phyloP scores from a whole-genome alignment of 2,888 invertebrate species.

The Ichneumoninae sp. region DNA sequence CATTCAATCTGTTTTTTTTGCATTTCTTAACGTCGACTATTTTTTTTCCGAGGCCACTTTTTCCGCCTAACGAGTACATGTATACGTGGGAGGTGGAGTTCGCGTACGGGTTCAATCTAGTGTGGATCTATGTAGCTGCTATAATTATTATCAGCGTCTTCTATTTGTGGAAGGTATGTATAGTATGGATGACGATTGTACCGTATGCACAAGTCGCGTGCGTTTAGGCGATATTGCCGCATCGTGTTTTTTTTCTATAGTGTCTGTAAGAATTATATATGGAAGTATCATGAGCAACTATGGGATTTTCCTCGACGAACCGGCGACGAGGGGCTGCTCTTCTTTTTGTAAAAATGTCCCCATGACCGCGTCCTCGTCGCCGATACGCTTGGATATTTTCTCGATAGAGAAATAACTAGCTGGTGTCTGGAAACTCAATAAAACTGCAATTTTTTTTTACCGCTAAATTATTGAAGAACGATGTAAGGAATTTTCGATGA shows the following conservation, averaged over 20 bases:
- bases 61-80: conserved; percentile 2
- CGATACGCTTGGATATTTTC: conserved; percentile 21
- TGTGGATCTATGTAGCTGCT: conserved; percentile 25
- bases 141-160: neutral
- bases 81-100: neutral
- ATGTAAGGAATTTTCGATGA: conserved; percentile 11
- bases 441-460: conserved; percentile 39
- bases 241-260: conserved; percentile 35
- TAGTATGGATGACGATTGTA: conserved; percentile 32
- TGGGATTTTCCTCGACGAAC: conserved; percentile 25
- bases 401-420: conserved; percentile 18
- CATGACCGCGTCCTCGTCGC: neutral
- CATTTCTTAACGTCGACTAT: neutral
- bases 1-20: neutral
- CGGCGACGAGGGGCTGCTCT: conserved; percentile 14
- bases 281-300: conserved; percentile 47
- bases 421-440: conserved; percentile 46
- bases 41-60: neutral
- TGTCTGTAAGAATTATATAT: conserved; percentile 65
- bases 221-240: conserved; percentile 25
- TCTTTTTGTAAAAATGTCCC: neutral
- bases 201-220: conserved; percentile 34
- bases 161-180: conserved; percentile 8
- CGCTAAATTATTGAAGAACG: conserved; percentile 34
- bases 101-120: conserved; percentile 17